Evolutionary conservation across 2,113 vertebrate species (phyloP).

Genomic region (Bothrops jararaca): DNA sequence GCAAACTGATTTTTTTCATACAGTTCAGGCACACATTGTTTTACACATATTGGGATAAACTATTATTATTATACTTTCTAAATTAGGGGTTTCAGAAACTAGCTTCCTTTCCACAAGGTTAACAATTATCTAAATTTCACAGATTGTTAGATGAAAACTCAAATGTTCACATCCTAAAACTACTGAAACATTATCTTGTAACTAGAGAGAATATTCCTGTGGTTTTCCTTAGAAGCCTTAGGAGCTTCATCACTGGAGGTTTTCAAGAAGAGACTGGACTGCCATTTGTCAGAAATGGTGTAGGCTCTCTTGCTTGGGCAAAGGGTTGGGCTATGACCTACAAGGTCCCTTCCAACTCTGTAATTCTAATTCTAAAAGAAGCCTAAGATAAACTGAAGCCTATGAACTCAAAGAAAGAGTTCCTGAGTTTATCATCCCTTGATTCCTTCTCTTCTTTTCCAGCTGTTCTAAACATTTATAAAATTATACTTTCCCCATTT

Average conservation of each 20-base stretch:
- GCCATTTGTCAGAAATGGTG: too few species aligned
- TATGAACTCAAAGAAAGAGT: background rate
- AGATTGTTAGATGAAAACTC: background rate
- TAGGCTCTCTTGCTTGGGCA: too few species aligned
- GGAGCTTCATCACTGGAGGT: too few species aligned
- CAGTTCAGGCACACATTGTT: background rate
- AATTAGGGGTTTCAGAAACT: background rate
- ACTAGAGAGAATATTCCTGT: background rate
- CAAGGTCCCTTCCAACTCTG: too few species aligned
- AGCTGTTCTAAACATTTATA: background rate
- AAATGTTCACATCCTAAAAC: background rate
- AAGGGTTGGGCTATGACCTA: too few species aligned
- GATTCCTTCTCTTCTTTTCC: background rate
- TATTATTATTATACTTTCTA: constrained; percentile 3
- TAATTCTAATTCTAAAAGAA: too few species aligned
- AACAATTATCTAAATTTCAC: background rate
- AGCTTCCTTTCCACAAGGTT: background rate
- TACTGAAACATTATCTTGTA: background rate
- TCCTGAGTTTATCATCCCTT: background rate
- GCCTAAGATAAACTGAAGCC: background rate
- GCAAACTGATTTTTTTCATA: background rate
- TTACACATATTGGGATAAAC: background rate
- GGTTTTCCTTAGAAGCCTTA: background rate
- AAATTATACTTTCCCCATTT: background rate
- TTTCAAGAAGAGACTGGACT: too few species aligned